Evolutionary conservation across 2,888 invertebrate genomes (phyloP).

Genomic region (Ormyrus rosae): DNA sequence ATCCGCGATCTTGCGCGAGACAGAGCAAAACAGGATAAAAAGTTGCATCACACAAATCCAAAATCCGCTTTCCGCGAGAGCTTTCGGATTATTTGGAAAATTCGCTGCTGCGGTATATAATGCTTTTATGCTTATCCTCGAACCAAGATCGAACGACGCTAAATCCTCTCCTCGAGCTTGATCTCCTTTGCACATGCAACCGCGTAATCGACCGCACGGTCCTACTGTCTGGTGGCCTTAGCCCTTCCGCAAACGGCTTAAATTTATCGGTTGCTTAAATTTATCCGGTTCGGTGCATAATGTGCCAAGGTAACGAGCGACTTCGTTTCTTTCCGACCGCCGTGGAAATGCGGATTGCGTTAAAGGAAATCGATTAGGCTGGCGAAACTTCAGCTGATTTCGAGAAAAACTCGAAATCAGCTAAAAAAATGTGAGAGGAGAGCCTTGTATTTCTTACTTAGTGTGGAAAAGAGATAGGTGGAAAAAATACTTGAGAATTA

Average conservation of each 20-base stretch:
- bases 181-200: slow-evolving; percentile 21
- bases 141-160: slow-evolving; percentile 4
- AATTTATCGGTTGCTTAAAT: slow-evolving; percentile 48
- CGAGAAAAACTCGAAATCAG: no score
- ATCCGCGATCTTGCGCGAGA: no score
- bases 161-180: no score
- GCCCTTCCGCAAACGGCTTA: slow-evolving; percentile 15
- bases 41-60: no score
- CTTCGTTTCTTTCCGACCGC: neutral
- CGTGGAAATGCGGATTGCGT: neutral
- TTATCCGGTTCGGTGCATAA: slow-evolving; percentile 28
- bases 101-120: neutral
- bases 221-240: neutral
- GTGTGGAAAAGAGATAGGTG: no score
- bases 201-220: slow-evolving; percentile 32
- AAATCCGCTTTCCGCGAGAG: neutral
- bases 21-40: no score
- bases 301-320: neutral
- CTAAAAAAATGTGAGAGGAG: no score
- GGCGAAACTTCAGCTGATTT: no score
- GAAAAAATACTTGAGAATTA: neutral
- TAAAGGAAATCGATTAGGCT: no score
- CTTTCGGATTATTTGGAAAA: slow-evolving; percentile 15
- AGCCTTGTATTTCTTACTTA: no score
- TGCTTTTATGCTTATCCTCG: neutral